phyloP scores from a whole-genome alignment of 2,797 vertebrate genomes.

The Hippopotamyrus pictus region DNA sequence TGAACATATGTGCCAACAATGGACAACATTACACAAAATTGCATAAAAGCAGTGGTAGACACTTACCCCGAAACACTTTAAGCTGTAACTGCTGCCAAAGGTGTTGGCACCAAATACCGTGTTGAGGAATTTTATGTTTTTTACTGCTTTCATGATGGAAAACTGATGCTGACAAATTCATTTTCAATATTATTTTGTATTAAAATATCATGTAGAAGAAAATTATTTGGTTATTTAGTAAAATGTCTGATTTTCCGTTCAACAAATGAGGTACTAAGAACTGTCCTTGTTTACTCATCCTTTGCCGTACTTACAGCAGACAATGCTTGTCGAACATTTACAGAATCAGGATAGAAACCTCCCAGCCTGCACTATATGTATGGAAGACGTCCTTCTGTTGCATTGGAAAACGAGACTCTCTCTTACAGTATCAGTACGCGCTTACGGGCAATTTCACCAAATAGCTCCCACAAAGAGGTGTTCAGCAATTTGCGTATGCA shows the following conservation, averaged over 20 bases:
- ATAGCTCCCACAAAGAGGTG: neutral
- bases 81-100: neutral
- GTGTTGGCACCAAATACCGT: neutral
- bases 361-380: neutral
- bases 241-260: neutral
- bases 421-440: neutral
- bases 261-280: neutral
- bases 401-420: neutral
- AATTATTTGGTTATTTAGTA: neutral
- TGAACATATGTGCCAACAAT: neutral
- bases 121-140: neutral
- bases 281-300: neutral
- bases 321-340: neutral
- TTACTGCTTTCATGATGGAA: neutral
- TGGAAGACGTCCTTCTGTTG: neutral
- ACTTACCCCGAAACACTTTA: neutral
- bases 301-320: neutral
- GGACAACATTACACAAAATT: neutral
- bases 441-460: neutral
- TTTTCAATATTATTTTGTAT: neutral
- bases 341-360: neutral
- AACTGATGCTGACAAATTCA: neutral
- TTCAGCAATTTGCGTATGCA: neutral
- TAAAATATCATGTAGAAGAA: neutral
- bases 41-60: neutral